Evolutionary conservation across 1,140 invertebrate species (phyloP).

Genomic region (Drosophila gunungcola): DNA sequence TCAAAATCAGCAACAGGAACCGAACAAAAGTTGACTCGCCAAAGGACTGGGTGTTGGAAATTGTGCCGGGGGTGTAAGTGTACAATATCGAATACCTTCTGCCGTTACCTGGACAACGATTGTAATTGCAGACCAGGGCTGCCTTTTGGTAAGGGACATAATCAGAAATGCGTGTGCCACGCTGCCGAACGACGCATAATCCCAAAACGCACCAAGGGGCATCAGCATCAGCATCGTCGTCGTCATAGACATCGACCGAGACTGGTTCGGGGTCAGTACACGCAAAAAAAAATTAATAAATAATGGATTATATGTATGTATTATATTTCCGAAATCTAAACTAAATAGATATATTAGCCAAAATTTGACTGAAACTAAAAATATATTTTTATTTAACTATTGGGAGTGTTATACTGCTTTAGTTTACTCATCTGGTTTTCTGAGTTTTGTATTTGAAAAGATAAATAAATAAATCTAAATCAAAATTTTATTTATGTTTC

Average conservation of each 20-base stretch:
- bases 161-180: slow-evolving; percentile 75
- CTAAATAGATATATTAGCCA: too few species aligned
- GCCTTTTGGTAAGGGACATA: slow-evolving; percentile 46
- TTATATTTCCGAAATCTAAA: too few species aligned
- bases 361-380: too few species aligned
- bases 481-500: too few species aligned
- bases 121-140: slow-evolving; percentile 61
- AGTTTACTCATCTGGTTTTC: too few species aligned
- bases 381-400: too few species aligned
- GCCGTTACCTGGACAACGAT: slow-evolving; percentile 42
- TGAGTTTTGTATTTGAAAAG: too few species aligned
- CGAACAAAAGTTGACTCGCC: slow-evolving; percentile 64
- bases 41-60: slow-evolving; percentile 11
- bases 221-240: slow-evolving; percentile 40
- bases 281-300: neutral
- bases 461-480: too few species aligned
- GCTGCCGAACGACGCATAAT: slow-evolving; percentile 48
- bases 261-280: slow-evolving; percentile 7
- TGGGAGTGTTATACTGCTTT: too few species aligned
- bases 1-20: slow-evolving; percentile 79
- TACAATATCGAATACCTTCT: slow-evolving; percentile 35
- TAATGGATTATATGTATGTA: neutral
- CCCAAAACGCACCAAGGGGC: slow-evolving; percentile 57
- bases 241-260: slow-evolving; percentile 17
- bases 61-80: slow-evolving; percentile 13